These are phyloP conservation scores for Osmerus mordax DNA, from an alignment of 2,113 vertebrate genomes.

Conservation along the genomic window DNA sequence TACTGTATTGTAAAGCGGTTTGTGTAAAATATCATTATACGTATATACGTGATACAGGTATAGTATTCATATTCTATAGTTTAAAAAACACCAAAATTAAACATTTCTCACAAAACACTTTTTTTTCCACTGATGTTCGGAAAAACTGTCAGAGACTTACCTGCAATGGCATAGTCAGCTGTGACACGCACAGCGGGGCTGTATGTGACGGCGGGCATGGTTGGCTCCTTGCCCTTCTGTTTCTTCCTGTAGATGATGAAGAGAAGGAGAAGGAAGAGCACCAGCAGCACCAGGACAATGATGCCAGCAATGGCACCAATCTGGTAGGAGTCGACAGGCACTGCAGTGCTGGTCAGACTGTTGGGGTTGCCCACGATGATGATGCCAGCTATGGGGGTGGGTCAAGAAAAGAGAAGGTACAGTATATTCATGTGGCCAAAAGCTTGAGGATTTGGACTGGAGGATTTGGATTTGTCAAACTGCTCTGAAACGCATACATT, in stretches of 20 bases:
- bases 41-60: too few relatives aligned
- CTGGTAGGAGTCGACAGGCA: constrained; percentile 90
- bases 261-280: constrained; percentile 86
- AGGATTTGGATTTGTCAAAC: too few relatives aligned
- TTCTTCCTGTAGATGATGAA: constrained; percentile 92
- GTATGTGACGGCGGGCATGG: constrained; percentile 89
- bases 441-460: too few relatives aligned
- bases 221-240: constrained; percentile 88
- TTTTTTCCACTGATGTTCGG: too few relatives aligned
- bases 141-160: constrained; percentile 53
- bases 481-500: too few relatives aligned
- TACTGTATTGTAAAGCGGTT: neutral
- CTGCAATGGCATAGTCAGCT: constrained; percentile 81
- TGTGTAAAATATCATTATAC: too few relatives aligned
- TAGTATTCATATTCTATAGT: too few relatives aligned
- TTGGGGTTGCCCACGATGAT: constrained; percentile 88
- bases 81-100: too few relatives aligned
- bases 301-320: constrained; percentile 90
- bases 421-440: too few relatives aligned
- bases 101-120: too few relatives aligned
- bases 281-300: constrained; percentile 84
- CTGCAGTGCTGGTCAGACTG: constrained; percentile 87
- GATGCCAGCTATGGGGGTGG: constrained; percentile 75
- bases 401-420: neutral
- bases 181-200: constrained; percentile 85